Percentiles rank a stretch among this genome's conserved stretches.
Evolutionary conservation across 2,113 vertebrate species (phyloP).

Genomic region (Nesoenas mayeri): DNA sequence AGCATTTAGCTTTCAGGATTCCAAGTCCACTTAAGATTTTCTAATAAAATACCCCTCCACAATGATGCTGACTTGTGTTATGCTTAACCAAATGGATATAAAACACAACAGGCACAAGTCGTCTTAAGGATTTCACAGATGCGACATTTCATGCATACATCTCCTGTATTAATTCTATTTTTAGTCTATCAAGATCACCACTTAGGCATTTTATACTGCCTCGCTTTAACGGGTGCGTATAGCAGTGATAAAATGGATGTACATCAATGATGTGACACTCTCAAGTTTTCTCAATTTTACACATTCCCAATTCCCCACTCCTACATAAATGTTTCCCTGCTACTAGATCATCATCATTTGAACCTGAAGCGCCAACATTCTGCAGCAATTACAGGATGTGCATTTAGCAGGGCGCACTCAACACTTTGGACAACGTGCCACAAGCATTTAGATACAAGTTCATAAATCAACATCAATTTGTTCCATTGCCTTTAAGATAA

Average conservation of each 20-base stretch:
- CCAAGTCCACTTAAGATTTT: neutral
- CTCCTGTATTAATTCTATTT: neutral
- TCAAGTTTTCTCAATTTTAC: neutral
- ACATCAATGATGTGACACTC: neutral
- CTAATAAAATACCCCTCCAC: neutral
- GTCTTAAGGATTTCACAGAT: neutral
- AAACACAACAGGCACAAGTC: neutral
- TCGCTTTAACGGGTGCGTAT: fast-evolving
- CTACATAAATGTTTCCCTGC: neutral
- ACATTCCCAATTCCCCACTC: neutral
- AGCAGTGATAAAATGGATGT: neutral
- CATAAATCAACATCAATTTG: neutral
- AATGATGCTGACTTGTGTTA: neutral
- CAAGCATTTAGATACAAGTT: neutral
- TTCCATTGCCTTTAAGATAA: neutral
- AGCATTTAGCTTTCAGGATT: neutral
- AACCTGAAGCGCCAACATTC: neutral
- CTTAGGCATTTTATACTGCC: neutral
- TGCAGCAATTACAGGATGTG: neutral
- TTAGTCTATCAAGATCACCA: neutral
- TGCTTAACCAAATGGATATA: neutral
- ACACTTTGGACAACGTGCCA: neutral
- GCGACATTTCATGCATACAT: neutral
- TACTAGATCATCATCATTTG: fast-evolving
- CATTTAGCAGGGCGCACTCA: neutral